These are phyloP conservation scores for Micronycteris hirsuta DNA, from an alignment of 2,113 vertebrate genomes.

Conservation along the genomic window DNA sequence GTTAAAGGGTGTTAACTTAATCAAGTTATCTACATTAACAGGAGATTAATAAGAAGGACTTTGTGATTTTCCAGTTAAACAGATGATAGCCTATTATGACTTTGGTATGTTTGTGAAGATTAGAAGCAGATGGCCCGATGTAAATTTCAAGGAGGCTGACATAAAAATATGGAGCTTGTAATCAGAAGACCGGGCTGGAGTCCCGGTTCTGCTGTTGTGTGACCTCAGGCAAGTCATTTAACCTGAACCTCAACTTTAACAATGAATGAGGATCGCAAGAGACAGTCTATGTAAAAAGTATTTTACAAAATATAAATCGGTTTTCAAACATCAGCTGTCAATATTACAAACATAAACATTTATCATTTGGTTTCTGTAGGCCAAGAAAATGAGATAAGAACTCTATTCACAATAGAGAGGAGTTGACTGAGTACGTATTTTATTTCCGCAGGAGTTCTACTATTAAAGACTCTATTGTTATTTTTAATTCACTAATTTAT, in stretches of 20 bases:
- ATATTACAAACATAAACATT: background rate
- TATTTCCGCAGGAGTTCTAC: background rate
- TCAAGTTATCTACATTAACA: constrained; percentile 4
- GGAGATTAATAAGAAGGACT: constrained; percentile 2
- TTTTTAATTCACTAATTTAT: constrained; percentile 12
- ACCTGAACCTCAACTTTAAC: background rate
- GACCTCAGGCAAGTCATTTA: background rate
- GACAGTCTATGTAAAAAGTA: background rate
- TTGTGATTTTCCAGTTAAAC: background rate
- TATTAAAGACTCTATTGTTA: background rate
- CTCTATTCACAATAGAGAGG: background rate
- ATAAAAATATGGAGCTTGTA: background rate
- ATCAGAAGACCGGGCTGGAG: background rate
- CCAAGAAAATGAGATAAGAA: background rate
- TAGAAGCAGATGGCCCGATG: background rate
- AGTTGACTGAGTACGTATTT: background rate
- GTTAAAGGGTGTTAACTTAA: background rate
- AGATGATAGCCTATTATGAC: constrained; percentile 27
- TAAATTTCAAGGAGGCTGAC: background rate
- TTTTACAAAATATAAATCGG: background rate
- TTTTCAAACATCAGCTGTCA: background rate
- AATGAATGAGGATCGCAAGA: background rate
- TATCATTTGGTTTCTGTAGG: background rate
- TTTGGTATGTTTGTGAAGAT: constrained; percentile 14
- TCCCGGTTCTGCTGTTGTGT: background rate